These are phyloP conservation scores for Phyllotis vaccarum DNA, from an alignment of 2,797 vertebrate genomes.

Conservation along the genomic window DNA sequence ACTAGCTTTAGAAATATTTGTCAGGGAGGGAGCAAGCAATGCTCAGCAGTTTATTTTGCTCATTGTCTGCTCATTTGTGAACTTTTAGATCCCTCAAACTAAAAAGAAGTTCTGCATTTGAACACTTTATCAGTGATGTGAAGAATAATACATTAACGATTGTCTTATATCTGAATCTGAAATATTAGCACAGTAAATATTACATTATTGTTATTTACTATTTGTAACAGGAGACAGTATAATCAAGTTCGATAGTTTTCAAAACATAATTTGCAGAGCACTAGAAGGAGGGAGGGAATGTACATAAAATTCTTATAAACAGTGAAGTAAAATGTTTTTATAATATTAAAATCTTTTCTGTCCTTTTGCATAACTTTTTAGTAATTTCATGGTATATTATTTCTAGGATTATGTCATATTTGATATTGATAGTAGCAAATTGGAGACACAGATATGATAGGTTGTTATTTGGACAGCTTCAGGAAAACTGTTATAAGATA, in stretches of 20 bases:
- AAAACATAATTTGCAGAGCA: background rate
- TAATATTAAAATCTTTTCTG: background rate
- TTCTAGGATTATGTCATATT: background rate
- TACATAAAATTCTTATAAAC: background rate
- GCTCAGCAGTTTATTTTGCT: slow-evolving; percentile 63
- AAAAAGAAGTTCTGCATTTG: slow-evolving; percentile 33
- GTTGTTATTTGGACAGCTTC: background rate
- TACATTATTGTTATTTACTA: background rate
- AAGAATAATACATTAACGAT: slow-evolving; percentile 8
- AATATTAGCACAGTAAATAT: slow-evolving; percentile 64
- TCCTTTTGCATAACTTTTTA: background rate
- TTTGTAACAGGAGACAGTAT: background rate
- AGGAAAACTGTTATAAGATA: background rate
- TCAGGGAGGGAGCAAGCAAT: slow-evolving; percentile 32
- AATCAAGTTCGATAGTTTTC: background rate
- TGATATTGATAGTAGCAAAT: background rate
- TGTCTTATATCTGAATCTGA: slow-evolving; percentile 37
- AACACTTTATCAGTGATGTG: background rate
- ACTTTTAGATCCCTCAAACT: slow-evolving; percentile 51
- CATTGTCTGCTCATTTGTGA: slow-evolving; percentile 56
- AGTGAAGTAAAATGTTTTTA: background rate
- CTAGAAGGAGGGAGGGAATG: background rate
- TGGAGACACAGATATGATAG: background rate
- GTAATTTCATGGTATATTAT: background rate
- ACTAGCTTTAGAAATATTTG: slow-evolving; percentile 47